These are phyloP conservation scores for Antennarius striatus DNA, from an alignment of 2,113 vertebrate species.

Conservation along the genomic window DNA sequence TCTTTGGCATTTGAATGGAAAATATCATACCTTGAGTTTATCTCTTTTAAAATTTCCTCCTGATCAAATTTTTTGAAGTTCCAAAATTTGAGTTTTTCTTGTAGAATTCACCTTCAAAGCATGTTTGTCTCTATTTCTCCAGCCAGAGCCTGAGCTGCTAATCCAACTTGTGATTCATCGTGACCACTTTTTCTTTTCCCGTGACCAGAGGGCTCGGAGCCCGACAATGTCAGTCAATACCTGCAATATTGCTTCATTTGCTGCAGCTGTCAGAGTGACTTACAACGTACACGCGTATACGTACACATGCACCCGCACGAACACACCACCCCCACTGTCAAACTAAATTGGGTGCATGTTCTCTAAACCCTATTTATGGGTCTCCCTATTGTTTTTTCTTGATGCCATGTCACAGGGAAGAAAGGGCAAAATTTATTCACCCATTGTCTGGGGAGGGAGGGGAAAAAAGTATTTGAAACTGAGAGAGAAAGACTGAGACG, in stretches of 20 bases:
- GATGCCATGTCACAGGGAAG: conserved; percentile 55
- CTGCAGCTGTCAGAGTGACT: conserved; percentile 71
- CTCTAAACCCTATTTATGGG: conserved; percentile 73
- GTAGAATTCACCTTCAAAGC: too few species aligned
- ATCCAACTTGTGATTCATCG: conserved; percentile 53
- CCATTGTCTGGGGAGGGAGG: conserved; percentile 24
- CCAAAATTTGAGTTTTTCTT: too few species aligned
- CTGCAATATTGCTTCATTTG: conserved; percentile 72
- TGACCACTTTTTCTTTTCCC: conserved; percentile 11
- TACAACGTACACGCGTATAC: conserved; percentile 25
- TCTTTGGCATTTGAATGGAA: too few species aligned
- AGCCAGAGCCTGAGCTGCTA: conserved; percentile 8
- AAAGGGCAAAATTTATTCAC: conserved; percentile 61
- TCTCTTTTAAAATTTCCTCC: too few species aligned
- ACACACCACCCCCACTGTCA: conserved; percentile 52
- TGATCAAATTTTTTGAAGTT: too few species aligned
- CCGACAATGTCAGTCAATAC: conserved; percentile 67
- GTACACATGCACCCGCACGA: conserved; percentile 6
- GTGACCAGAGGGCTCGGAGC: conserved; percentile 11
- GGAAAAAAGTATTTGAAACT: conserved; percentile 23
- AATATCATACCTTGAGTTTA: too few species aligned
- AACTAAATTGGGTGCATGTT: conserved; percentile 77
- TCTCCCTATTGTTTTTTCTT: conserved; percentile 68
- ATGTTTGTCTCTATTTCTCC: background rate
- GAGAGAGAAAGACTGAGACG: conserved; percentile 23